Evolutionary conservation across 2,888 invertebrate genomes (phyloP), one percentile per base, ranked within the genome.

Genomic region (Axea sp.): DNA sequence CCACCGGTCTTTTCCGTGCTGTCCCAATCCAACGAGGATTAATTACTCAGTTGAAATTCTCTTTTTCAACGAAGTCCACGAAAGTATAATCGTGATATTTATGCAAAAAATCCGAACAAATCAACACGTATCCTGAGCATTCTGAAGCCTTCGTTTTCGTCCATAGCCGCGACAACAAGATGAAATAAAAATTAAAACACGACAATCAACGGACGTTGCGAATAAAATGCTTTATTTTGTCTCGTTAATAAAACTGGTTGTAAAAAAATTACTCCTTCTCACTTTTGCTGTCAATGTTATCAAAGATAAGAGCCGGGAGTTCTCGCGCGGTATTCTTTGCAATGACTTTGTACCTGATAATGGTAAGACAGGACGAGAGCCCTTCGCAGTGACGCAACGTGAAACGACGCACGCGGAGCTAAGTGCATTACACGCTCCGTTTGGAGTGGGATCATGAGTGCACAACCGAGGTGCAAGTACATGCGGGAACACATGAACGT

Each of bases 361-460:
- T 67, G 39, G 53, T 31, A 60, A 73, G 73, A 57, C 51, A 59
- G 53, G 51, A 59, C 65, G 57, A 65, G 72, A 26, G 53, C 72
- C 59, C 73, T 67, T 53, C 26, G 65, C 49, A 35, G 43, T 24
- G 65, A 43, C 49, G 72, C 57, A 59, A 64, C 71, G 57, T 64
- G 47, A 57, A 72, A 51, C 64, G 59, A 65, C 65, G 55, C 64
- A 60, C 65, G 65, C 73, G 45, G 65, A 45, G 65, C 65, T 60
- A 60, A 73, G 73, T 59, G 73, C 67, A 67, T 73, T 67, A 62
- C 55, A 60, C 41, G 60, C 55, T 39, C 22, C 28, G 45, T 9
- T 30, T 67, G 24, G 37, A 73, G 67, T 60, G 35, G 37, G 9
- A 72, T 30, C 59, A 45, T 51, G 47, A 65, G 59, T 69, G 53